A percentile compares a stretch with the other conserved stretches of the same genome.
phyloP scores from a whole-genome alignment of 1,140 invertebrate species.

The Dinoponera quadriceps region DNA sequence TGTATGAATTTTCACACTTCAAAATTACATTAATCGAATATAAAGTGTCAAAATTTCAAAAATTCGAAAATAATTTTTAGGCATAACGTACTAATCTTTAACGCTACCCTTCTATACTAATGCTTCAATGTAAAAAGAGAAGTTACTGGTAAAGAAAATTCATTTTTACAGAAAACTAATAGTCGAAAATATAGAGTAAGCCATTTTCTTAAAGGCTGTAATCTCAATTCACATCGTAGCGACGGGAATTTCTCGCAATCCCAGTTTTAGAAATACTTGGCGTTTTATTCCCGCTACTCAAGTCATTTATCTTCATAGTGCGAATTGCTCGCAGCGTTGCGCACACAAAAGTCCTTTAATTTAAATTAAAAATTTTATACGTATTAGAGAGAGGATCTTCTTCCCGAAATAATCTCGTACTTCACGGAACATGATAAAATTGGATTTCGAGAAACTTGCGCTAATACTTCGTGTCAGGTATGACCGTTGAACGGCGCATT shows the following conservation, averaged over 20 bases:
- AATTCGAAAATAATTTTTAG: too few species aligned
- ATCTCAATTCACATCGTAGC: neutral
- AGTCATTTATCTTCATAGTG: conserved; percentile 1
- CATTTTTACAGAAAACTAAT: too few species aligned
- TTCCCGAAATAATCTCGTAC: neutral
- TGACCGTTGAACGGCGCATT: neutral
- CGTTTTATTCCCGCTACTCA: neutral
- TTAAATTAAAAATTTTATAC: conserved; percentile 1
- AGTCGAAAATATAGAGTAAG: neutral
- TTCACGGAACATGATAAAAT: neutral
- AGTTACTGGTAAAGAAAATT: too few species aligned
- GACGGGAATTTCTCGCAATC: neutral
- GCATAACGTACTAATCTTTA: neutral
- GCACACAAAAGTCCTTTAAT: neutral
- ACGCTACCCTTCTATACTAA: too few species aligned
- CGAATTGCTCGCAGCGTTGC: neutral
- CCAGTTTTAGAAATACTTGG: neutral
- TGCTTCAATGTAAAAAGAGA: too few species aligned
- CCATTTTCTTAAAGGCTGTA: neutral
- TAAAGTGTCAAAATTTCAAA: too few species aligned
- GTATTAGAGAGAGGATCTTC: neutral
- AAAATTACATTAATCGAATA: too few species aligned
- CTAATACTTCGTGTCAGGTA: neutral
- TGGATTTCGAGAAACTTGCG: neutral
- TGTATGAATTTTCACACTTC: too few species aligned